These are phyloP conservation scores for Gila robusta DNA, from an alignment of 2,797 vertebrate species.

Conservation along the genomic window DNA sequence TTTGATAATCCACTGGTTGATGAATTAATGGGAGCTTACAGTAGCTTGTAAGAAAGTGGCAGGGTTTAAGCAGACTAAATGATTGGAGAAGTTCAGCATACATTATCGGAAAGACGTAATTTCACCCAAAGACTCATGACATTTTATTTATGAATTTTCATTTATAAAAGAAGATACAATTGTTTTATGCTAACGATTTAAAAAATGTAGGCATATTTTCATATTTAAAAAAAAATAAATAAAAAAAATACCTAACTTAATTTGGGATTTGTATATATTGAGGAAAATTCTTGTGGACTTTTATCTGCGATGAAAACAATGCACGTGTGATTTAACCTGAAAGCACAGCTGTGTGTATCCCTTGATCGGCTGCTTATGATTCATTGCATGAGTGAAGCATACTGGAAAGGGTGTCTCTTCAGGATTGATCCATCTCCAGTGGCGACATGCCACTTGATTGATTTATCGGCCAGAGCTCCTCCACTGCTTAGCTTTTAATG, in stretches of 20 bases:
- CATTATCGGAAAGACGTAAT: too few species aligned
- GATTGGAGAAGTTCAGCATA: too few species aligned
- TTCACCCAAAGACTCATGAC: too few species aligned
- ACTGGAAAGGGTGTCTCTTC: slow-evolving; percentile 71
- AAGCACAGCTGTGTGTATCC: slow-evolving; percentile 9
- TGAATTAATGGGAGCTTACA: background rate
- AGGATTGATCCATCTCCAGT: slow-evolving; percentile 73
- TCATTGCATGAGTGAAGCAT: slow-evolving; percentile 71
- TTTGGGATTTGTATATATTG: slow-evolving; percentile 3
- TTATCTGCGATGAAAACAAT: background rate
- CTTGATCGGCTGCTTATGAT: slow-evolving; percentile 70
- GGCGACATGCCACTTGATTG: slow-evolving; percentile 77
- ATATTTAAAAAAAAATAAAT: background rate
- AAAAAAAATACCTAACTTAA: background rate
- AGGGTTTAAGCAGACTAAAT: too few species aligned
- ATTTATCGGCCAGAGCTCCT: slow-evolving; percentile 75
- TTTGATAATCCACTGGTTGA: background rate
- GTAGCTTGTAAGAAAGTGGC: background rate
- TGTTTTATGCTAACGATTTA: too few species aligned
- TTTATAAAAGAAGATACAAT: too few species aligned
- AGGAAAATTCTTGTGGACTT: background rate
- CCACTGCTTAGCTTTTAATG: slow-evolving; percentile 73
- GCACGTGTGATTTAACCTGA: slow-evolving; percentile 1
- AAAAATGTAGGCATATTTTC: background rate
- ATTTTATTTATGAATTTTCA: too few species aligned